A percentile compares a stretch with the other conserved stretches of the same genome.
Conservation (phyloP, 2,797 vertebrate genomes). For the Acropternis orthonyx region DNA sequence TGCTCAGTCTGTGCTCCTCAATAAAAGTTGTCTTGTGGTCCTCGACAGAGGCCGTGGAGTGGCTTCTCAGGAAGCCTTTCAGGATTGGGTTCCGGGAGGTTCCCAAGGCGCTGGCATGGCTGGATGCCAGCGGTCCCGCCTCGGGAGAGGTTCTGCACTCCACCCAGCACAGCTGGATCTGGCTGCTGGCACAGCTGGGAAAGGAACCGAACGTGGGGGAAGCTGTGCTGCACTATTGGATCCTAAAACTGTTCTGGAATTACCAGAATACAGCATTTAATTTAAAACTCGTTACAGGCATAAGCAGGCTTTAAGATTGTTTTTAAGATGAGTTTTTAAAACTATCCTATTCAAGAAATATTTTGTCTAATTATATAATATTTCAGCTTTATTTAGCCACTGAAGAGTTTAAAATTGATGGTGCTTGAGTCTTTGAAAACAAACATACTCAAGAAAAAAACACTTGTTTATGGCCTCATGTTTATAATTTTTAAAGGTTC, state of each 20-base stretch:
- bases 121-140: accelerated
- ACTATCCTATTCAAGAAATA: not conserved
- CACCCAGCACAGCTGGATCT: accelerated
- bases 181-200: not conserved
- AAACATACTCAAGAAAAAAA: not conserved
- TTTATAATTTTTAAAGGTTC: not conserved
- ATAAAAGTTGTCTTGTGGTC: not conserved
- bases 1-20: too few species aligned
- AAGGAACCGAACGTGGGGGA: not conserved
- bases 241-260: not conserved
- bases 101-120: not conserved
- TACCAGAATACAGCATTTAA: not conserved
- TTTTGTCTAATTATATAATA: not conserved
- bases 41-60: accelerated
- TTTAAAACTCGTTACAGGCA: not conserved
- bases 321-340: not conserved
- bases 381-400: not conserved
- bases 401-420: not conserved
- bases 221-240: not conserved
- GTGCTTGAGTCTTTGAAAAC: not conserved
- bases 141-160: accelerated
- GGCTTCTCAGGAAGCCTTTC: not conserved
- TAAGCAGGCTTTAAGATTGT: not conserved
- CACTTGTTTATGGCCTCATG: not conserved
- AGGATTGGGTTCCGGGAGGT: not conserved